These are phyloP conservation scores for Sclerurus mexicanus DNA, from an alignment of 2,113 vertebrate species.

Conservation along the genomic window DNA sequence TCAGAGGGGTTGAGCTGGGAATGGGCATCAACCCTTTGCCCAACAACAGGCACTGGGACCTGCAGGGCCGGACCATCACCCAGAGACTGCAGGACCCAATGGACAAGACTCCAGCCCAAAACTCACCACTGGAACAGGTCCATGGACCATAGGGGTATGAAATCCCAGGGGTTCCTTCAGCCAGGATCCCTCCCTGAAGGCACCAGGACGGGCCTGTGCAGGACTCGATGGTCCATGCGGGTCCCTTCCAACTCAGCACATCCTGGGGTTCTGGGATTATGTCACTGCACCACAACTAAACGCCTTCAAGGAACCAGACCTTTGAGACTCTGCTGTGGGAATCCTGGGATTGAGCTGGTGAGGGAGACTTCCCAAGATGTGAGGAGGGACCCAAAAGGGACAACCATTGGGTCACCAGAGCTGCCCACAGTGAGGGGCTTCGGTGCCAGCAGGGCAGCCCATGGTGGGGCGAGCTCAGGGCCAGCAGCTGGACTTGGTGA, in stretches of 20 bases:
- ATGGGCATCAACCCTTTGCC: neutral
- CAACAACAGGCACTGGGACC: accelerated
- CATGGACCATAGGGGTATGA: neutral
- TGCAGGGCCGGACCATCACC: neutral
- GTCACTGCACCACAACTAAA: neutral
- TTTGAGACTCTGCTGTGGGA: neutral
- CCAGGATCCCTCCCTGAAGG: too few species aligned
- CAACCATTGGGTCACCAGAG: neutral
- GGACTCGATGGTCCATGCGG: neutral
- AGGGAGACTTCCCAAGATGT: neutral
- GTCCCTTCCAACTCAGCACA: neutral
- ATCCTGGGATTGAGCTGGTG: neutral
- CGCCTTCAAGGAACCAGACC: neutral
- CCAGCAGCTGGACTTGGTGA: neutral
- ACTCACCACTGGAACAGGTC: accelerated
- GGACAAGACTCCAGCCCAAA: neutral
- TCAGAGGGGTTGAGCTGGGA: neutral
- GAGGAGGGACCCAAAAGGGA: neutral
- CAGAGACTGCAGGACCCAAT: accelerated
- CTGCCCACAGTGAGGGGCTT: neutral
- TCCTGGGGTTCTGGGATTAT: neutral
- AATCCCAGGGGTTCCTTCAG: neutral
- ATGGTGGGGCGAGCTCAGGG: neutral
- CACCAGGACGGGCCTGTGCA: neutral
- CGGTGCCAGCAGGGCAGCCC: too few species aligned